Percentiles rank a stretch among this genome's conserved stretches.
Evolutionary conservation across 2,113 vertebrate genomes (phyloP).

Genomic region (Ceyx cyanopectus): DNA sequence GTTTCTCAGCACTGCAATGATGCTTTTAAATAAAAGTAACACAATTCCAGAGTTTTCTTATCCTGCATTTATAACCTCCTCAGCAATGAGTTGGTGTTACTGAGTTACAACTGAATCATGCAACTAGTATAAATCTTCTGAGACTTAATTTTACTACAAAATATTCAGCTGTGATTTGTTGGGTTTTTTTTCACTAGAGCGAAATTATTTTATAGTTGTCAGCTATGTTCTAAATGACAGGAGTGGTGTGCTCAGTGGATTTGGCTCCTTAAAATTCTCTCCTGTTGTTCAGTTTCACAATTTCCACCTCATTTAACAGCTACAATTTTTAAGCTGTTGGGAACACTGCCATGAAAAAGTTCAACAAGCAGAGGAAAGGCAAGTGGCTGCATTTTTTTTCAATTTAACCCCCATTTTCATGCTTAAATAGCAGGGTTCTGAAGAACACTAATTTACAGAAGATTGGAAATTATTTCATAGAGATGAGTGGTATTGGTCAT

Average conservation of each 20-base stretch:
- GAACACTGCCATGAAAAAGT: background rate
- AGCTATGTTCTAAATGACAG: background rate
- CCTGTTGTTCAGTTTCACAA: background rate
- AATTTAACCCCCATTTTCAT: background rate
- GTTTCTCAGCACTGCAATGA: background rate
- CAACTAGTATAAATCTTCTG: background rate
- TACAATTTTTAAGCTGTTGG: background rate
- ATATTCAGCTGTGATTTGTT: background rate
- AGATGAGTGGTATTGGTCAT: background rate
- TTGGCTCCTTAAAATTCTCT: background rate
- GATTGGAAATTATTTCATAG: background rate
- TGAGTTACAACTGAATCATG: background rate
- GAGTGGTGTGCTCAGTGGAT: background rate
- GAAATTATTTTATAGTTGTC: background rate
- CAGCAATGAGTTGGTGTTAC: background rate
- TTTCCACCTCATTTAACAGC: constrained; percentile 9
- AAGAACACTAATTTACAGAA: background rate
- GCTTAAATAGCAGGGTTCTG: background rate
- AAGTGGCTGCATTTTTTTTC: background rate
- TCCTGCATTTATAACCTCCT: background rate
- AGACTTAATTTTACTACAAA: background rate
- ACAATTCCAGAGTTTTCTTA: background rate
- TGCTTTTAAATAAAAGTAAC: background rate
- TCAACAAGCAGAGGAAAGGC: background rate
- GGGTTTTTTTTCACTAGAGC: background rate